Evolutionary conservation across 2,797 vertebrate genomes (phyloP).

Genomic region (Phaenicophaeus curvirostris): DNA sequence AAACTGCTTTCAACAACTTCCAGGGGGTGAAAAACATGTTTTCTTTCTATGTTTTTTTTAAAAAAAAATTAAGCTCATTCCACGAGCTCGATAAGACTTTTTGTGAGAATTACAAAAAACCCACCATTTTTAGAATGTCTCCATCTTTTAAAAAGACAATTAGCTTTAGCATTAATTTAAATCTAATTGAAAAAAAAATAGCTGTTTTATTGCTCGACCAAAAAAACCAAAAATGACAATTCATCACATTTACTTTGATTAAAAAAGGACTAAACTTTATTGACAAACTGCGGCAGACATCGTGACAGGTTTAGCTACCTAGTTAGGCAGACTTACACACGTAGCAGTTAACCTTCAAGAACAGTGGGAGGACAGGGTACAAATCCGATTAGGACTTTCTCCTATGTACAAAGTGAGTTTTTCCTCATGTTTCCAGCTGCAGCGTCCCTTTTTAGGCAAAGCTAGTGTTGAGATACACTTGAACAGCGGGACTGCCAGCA

Average conservation of each 20-base stretch:
- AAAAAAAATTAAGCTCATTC: slow-evolving; percentile 29
- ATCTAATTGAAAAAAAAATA: slow-evolving; percentile 77
- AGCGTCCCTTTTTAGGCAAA: slow-evolving; percentile 94
- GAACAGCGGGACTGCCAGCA: not conserved
- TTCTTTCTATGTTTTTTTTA: slow-evolving; percentile 23
- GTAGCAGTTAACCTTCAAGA: slow-evolving; percentile 87
- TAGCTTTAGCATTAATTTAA: slow-evolving; percentile 86
- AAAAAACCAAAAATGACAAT: slow-evolving; percentile 87
- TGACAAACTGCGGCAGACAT: slow-evolving; percentile 98
- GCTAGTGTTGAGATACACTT: slow-evolving; percentile 81
- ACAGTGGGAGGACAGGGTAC: slow-evolving; percentile 95
- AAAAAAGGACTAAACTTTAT: slow-evolving; percentile 99
- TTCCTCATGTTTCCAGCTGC: slow-evolving; percentile 86
- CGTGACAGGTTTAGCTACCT: slow-evolving; percentile 97
- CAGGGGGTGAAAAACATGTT: slow-evolving; percentile 79
- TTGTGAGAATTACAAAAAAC: not conserved
- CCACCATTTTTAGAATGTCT: slow-evolving; percentile 70
- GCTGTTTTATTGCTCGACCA: slow-evolving; percentile 89
- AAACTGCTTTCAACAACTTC: slow-evolving; percentile 71
- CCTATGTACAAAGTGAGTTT: slow-evolving; percentile 91
- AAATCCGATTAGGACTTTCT: slow-evolving; percentile 91
- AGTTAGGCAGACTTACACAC: slow-evolving; percentile 99
- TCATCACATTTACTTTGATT: slow-evolving; percentile 93
- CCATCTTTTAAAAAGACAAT: slow-evolving; percentile 81
- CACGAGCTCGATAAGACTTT: not conserved